Base-by-base conservation (phyloP, 2,797 vertebrate species). In the Euphonia xanthogaster region DNA sequence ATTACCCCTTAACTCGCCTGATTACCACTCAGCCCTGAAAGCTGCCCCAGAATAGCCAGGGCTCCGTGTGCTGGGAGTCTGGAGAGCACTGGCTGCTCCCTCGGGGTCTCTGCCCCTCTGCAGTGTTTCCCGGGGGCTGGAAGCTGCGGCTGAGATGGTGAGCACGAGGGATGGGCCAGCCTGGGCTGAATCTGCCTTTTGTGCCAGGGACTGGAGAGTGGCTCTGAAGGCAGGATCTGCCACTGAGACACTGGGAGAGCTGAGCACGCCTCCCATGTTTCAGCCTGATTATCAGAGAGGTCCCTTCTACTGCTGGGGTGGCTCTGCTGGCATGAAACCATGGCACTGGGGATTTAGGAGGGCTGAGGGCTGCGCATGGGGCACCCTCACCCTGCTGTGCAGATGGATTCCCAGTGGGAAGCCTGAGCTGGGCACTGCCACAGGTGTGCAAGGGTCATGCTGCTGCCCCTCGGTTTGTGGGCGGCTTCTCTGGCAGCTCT, bases 261-360 rank as follows among this genome's bases (percentile, higher is more conserved):
- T 31, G 21, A 71, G 48, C 0, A 1, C 0, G 2, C 40, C 37
- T 78, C 7, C 8, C 4, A 0, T 2, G 6, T 42, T 70, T 48
- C 62, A 72, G 37, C 60, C 50, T 23, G 44, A 6, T n/a, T 7
- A 12, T 15, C 6, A 39, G 53, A 20, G 33, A 39, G 17, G 12
- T 22, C 47, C 35, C 47, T 94, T 67, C 86, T 55, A 0, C 35
- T 30, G 30, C 73, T 18, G 28, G 48, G 17, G 14, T 30, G 39
- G 7, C 28, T 40, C 66, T 45, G 20, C 10, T 23, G n/a, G 16
- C 42, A 50, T 10, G 21, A 60, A 30, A 33, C 1, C 2, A 28
- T 19, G 23, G 4, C 25, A 2, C 5, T 17, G 51, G 14, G 35
- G 68, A 7, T 15, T 35, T 14, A 7, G 60, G 47, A 68, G 28